Base-by-base conservation (phyloP, 30 jellyfish, hydroid and myxozoan species). In the Nemopilema nomurai region DNA sequence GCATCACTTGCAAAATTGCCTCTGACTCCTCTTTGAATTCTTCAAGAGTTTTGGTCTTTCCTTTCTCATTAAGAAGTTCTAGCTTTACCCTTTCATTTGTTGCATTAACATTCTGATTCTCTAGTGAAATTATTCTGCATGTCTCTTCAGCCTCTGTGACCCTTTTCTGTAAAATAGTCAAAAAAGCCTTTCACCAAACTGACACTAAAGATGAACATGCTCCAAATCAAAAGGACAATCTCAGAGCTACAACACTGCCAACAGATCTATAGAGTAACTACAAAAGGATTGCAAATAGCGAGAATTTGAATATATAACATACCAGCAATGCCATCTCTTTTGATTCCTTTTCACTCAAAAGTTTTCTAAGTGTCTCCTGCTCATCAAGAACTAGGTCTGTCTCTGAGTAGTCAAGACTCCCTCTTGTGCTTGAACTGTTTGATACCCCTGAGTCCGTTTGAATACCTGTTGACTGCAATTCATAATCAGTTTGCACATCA, bases 371-470 rank as follows among this genome's bases (percentile, higher is more conserved):
- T 28, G 8, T 8, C 21, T 41, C 51, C 4, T 13, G 49, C 21
- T 74, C 84, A 74, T 27, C 51, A 1, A 0, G 51, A 0, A 24
- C 1, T 7, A 13, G 20, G 49, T 67, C 77, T 49, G 62, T 28
- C 0, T 78, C 87, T 78, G 50, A 63, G 25, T 26, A 67, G 19
- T 78, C 79, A 4, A 78, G 28, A 63, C 86, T 72, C 0, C 81
- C 86, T 41, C 79, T 49, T 8, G 71, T 16, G 24, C 91, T 71
- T 51, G 86, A 71, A 66, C 41, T 51, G 67, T 77, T 53, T 9
- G 84, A 83, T 18, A 81, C 63, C 0, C 77, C 92, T 0, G 86
- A 71, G 28, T 71, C 92, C 0, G 86, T 83, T 32, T 71, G 92
- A 41, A 76, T 49, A 28, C 76, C 92, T 0, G 81, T 76, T 24